Evolutionary conservation across 2,888 invertebrate species (phyloP).

Genomic region (Venusia cambrica): DNA sequence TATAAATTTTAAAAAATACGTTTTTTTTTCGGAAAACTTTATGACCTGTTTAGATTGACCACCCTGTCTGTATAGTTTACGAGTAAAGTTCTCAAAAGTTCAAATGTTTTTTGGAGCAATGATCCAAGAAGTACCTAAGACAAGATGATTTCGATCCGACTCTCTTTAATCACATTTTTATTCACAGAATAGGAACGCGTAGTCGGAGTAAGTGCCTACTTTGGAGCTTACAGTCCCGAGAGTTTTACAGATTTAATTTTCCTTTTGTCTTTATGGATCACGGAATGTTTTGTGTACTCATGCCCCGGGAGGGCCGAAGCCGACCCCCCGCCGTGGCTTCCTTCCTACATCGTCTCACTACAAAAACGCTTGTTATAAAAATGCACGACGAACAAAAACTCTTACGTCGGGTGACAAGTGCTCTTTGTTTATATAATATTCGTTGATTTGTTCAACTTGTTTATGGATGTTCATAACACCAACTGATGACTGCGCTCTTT

Average conservation of each 20-base stretch:
- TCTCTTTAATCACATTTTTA: too few species aligned
- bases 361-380: constrained; percentile 76
- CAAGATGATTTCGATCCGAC: too few species aligned
- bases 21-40: too few species aligned
- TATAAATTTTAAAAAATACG: too few species aligned
- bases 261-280: constrained; percentile 80
- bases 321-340: constrained; percentile 75
- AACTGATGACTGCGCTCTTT: constrained; percentile 59
- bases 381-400: constrained; percentile 73
- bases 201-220: constrained; percentile 29
- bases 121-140: too few species aligned
- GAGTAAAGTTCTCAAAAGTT: too few species aligned
- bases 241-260: constrained; percentile 74
- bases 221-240: constrained; percentile 46
- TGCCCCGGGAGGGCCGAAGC: constrained; percentile 65
- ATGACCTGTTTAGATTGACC: too few species aligned
- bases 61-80: too few species aligned
- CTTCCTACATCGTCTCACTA: constrained; percentile 75
- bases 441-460: constrained; percentile 73
- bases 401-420: constrained; percentile 78
- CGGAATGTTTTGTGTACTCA: constrained; percentile 77
- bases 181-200: constrained; percentile 16
- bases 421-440: constrained; percentile 75
- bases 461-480: constrained; percentile 66
- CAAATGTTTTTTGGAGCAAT: too few species aligned